Base-by-base conservation (phyloP, 2,888 invertebrate species). In the Drosophila buzzatii region DNA sequence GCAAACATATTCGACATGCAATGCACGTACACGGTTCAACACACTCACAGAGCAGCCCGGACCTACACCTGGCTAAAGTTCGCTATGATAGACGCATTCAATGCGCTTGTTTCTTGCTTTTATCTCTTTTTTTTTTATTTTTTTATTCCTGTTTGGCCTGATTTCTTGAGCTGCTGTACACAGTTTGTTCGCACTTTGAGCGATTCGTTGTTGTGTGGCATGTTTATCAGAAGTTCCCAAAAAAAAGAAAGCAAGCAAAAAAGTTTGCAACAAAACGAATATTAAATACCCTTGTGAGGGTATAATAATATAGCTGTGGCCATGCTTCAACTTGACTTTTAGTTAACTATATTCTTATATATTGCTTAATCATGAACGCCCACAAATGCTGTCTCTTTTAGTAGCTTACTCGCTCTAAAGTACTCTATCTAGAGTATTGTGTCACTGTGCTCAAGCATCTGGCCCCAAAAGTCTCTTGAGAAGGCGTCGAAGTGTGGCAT, bases 1-100 rank as follows among this genome's bases (percentile, higher is more conserved):
- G 70, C 73, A 82, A 87, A 81, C 85, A 88, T 83, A 88, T 81
- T 86, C 79, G 68, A 81, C 79, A 87, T 87, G 86, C 86, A 76
- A 70, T 85, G 90, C 86, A 87, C 86, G 86, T 87, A 79, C 35
- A 37, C 45, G 71, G 63, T 45, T 70, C 70, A 69, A 67, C 37
- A 65, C 49, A 64, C 70, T 16, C 47, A 31, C 27, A n/a, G n/a
- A 31, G n/a, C n/a, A 10, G 27, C 23, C 12, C 16, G 53, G 18
- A 58, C 51, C 23, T 67, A 60, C 77, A 73, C 73, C 57, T 73
- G 73, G 18, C 45, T 47, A 66, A 80, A 76, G 73, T 80, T 80
- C 56, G 27, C 41, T 59, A 44, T 52, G 75, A 64, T 74, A 75
- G 69, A 74, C 63, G 76, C 75, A 75, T 62, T 75, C 55, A 63